phyloP scores from a whole-genome alignment of 2,113 vertebrate genomes.

The Cryptomyrus ogoouensis region DNA sequence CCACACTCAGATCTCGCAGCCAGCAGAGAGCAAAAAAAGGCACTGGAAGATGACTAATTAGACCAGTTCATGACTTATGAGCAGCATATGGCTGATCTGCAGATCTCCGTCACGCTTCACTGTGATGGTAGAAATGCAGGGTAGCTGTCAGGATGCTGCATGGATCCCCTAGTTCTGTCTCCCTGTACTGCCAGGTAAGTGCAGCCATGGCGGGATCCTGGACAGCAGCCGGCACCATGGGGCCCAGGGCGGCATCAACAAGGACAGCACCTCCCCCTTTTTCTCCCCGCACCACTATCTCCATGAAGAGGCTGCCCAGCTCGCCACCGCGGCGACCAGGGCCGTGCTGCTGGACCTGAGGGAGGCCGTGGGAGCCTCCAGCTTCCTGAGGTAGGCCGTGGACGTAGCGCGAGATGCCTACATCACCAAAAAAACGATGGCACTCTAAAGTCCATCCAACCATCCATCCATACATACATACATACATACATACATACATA shows the following conservation, averaged over 20 bases:
- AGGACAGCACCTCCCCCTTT: constrained; percentile 69
- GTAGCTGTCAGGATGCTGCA: neutral
- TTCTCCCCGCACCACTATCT: constrained; percentile 77
- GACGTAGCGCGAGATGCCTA: neutral
- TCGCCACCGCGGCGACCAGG: constrained; percentile 68
- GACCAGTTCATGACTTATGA: neutral
- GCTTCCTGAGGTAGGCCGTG: constrained; percentile 62
- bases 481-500: neutral
- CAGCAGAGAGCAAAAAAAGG: neutral
- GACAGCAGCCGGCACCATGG: constrained; percentile 62
- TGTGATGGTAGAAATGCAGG: neutral
- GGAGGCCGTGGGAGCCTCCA: constrained; percentile 55
- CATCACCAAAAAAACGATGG: neutral
- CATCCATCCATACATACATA: no score
- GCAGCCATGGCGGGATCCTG: constrained; percentile 75
- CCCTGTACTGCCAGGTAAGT: constrained; percentile 61
- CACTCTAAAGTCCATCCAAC: neutral
- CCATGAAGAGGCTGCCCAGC: constrained; percentile 60
- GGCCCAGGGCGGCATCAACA: constrained; percentile 77
- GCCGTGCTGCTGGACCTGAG: constrained; percentile 63
- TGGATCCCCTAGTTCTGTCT: neutral
- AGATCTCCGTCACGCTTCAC: neutral
- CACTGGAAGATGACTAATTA: neutral
- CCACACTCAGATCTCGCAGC: neutral
- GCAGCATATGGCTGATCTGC: neutral